Conservation (phyloP, 2,888 invertebrate species). For the Papilio demoleus region DNA sequence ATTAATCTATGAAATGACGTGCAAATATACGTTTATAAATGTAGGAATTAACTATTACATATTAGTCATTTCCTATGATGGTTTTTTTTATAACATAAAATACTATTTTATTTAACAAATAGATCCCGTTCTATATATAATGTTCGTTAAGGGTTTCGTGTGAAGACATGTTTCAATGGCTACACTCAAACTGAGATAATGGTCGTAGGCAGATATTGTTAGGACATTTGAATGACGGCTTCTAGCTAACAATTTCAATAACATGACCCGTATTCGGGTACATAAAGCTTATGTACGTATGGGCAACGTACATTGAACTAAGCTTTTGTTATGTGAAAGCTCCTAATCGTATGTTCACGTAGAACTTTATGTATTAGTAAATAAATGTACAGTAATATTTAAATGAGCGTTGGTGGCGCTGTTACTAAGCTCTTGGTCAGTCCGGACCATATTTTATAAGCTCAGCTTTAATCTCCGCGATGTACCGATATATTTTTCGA, state of each 20-base stretch:
- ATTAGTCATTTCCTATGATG: not conserved
- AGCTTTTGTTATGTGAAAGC: slow-evolving; percentile 13
- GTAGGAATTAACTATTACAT: not conserved
- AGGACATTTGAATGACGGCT: slow-evolving; percentile 13
- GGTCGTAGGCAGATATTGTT: not conserved
- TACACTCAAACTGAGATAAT: slow-evolving; percentile 1
- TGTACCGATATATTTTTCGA: too few relatives aligned
- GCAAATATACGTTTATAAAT: not conserved
- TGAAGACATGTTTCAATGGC: not conserved
- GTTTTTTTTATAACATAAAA: not conserved
- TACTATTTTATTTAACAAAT: slow-evolving; percentile 1
- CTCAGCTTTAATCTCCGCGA: too few relatives aligned
- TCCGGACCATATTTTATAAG: too few relatives aligned
- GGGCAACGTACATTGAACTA: not conserved
- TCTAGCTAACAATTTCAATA: slow-evolving; percentile 2
- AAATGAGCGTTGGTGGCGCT: too few relatives aligned
- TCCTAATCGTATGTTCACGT: not conserved
- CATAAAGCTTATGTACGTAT: not conserved
- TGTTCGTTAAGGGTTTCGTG: not conserved
- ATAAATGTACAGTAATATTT: too few relatives aligned
- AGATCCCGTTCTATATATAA: not conserved
- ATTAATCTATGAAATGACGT: not conserved
- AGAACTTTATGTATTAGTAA: too few relatives aligned
- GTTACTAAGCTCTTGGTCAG: too few relatives aligned
- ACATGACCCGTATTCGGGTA: not conserved